Percentiles rank a stretch among this genome's conserved stretches.
These are phyloP conservation scores for Stenurella melanura DNA, from an alignment of 2,888 invertebrate species.

Conservation along the genomic window DNA sequence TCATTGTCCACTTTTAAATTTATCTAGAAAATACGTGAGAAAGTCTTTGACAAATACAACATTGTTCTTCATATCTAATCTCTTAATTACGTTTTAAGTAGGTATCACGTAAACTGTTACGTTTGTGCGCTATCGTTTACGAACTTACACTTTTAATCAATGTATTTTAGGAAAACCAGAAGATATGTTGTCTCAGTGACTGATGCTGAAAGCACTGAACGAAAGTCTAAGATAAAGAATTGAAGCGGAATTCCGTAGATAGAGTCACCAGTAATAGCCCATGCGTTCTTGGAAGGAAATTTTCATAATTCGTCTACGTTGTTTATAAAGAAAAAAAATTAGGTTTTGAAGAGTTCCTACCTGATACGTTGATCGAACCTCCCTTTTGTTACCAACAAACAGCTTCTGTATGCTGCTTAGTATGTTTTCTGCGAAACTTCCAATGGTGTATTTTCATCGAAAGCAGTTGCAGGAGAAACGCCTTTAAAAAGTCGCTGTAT, in stretches of 20 bases:
- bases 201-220: not conserved
- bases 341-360: too few relatives aligned
- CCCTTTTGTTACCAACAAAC: too few relatives aligned
- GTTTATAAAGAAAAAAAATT: too few relatives aligned
- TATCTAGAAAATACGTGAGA: constrained; percentile 12
- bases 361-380: too few relatives aligned
- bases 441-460: too few relatives aligned
- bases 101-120: not conserved
- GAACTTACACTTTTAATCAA: not conserved
- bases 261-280: not conserved
- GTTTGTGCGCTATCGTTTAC: not conserved
- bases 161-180: not conserved
- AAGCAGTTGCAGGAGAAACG: too few relatives aligned
- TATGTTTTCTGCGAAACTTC: too few relatives aligned
- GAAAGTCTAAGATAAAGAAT: constrained; percentile 8
- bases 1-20: not conserved
- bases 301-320: too few relatives aligned
- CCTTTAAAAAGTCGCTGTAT: too few relatives aligned
- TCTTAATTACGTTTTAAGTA: constrained; percentile 25
- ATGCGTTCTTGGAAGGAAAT: too few relatives aligned
- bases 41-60: not conserved
- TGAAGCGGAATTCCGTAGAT: not conserved
- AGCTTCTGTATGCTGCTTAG: too few relatives aligned
- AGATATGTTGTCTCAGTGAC: not conserved
- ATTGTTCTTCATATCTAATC: constrained; percentile 4